Percentiles rank a stretch among this genome's conserved stretches.
These are phyloP conservation scores for Mimumesa dahlbomi DNA, from an alignment of 2,888 invertebrate species.

Conservation along the genomic window DNA sequence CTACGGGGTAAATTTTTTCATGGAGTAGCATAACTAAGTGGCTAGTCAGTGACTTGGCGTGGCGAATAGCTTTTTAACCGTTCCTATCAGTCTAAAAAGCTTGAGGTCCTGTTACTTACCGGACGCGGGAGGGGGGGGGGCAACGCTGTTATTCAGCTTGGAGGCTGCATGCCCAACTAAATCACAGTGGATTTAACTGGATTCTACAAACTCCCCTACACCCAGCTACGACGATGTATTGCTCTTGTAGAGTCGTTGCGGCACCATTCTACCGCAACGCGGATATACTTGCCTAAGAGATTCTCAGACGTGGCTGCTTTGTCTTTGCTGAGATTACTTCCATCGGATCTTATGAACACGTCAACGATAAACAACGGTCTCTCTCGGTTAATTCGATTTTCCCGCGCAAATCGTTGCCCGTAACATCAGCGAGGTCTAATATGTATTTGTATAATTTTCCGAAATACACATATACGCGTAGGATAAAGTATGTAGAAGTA, in stretches of 20 bases:
- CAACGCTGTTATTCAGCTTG: constrained; percentile 34
- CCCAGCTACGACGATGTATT: constrained; percentile 69
- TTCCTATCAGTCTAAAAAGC: constrained; percentile 75
- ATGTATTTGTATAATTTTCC: too few species aligned
- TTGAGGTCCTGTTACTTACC: constrained; percentile 67
- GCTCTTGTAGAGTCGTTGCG: constrained; percentile 71
- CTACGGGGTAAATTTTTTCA: constrained; percentile 28
- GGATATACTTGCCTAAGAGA: constrained; percentile 53
- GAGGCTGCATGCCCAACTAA: constrained; percentile 73
- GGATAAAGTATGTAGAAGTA: too few species aligned
- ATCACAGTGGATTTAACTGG: constrained; percentile 79
- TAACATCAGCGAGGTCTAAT: too few species aligned
- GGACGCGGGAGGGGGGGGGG: too few species aligned
- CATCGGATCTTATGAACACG: constrained; percentile 10
- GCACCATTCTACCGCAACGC: constrained; percentile 53
- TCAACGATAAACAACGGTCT: constrained; percentile 6
- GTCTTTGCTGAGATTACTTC: constrained; percentile 7
- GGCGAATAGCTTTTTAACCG: constrained; percentile 70
- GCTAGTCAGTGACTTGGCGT: constrained; percentile 18
- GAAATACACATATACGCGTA: too few species aligned
- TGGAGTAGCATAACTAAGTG: constrained; percentile 46
- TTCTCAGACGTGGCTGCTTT: constrained; percentile 19
- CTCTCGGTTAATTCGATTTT: constrained; percentile 9
- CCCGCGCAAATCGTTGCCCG: not conserved
- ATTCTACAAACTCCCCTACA: constrained; percentile 75